These are phyloP conservation scores for Nymphalis polychloros DNA, from an alignment of 2,888 invertebrate genomes.

Conservation along the genomic window DNA sequence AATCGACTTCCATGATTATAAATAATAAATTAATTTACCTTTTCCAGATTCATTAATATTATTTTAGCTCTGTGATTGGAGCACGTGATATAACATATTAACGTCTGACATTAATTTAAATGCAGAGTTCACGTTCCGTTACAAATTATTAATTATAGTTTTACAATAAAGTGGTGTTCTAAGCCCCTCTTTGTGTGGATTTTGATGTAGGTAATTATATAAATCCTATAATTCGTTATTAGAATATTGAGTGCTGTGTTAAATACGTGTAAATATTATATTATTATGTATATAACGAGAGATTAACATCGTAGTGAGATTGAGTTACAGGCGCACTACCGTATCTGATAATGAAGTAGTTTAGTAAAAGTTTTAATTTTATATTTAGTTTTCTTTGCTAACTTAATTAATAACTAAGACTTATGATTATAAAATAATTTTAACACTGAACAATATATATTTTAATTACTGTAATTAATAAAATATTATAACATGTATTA, in stretches of 20 bases:
- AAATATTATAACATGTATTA: slow-evolving; percentile 27
- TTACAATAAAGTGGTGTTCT: slow-evolving; percentile 14
- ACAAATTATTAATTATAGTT: slow-evolving; percentile 25
- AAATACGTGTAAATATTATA: background rate
- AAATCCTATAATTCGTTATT: background rate
- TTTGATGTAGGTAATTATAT: slow-evolving; percentile 1
- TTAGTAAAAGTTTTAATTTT: too few relatives aligned
- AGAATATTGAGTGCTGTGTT: background rate
- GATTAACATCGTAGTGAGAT: too few relatives aligned
- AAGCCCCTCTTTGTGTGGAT: background rate
- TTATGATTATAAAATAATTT: too few relatives aligned
- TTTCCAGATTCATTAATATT: slow-evolving; percentile 19
- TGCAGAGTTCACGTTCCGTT: slow-evolving; percentile 18
- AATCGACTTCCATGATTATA: background rate
- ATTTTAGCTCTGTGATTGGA: slow-evolving; percentile 20
- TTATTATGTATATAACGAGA: too few relatives aligned
- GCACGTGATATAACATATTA: slow-evolving; percentile 19
- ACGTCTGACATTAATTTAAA: slow-evolving; percentile 24
- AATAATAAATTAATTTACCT: background rate
- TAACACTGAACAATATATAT: background rate
- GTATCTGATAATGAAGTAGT: too few relatives aligned
- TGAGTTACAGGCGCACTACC: too few relatives aligned
- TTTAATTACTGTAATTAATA: slow-evolving; percentile 2
- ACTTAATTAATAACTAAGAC: too few relatives aligned
- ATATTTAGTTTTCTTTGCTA: too few relatives aligned